Evolutionary conservation across 2,797 vertebrate genomes (phyloP).

Genomic region (Onychomys arenicola): DNA sequence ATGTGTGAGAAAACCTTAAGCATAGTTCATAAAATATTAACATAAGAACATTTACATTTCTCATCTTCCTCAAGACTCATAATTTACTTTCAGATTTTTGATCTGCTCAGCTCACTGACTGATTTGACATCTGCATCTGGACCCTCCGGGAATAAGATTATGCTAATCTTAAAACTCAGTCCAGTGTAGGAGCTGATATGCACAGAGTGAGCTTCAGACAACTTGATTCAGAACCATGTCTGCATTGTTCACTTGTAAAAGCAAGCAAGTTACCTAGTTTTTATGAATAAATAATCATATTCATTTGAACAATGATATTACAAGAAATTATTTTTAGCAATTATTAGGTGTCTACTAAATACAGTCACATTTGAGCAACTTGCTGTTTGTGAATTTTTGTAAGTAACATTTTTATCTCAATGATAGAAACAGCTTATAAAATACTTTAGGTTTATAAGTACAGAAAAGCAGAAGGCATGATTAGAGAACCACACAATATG

Average conservation of each 20-base stretch:
- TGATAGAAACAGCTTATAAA: neutral
- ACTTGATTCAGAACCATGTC: neutral
- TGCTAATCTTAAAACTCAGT: neutral
- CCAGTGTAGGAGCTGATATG: accelerated
- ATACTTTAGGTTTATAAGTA: neutral
- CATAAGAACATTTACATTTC: neutral
- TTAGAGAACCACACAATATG: neutral
- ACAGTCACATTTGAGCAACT: neutral
- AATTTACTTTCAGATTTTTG: neutral
- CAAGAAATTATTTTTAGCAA: neutral
- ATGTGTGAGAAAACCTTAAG: neutral
- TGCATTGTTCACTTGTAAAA: neutral
- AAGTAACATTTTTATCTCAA: neutral
- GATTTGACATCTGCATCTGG: neutral
- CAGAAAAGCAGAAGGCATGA: neutral
- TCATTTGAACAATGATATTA: neutral
- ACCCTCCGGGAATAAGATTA: neutral
- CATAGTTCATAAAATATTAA: neutral
- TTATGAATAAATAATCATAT: neutral
- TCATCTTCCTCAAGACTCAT: neutral
- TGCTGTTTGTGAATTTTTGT: conserved; percentile 15
- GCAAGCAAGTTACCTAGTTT: neutral
- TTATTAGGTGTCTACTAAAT: neutral
- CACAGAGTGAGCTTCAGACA: neutral
- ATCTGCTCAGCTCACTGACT: neutral